phyloP scores from a whole-genome alignment of 2,113 vertebrate species.

The Amblyopsis rosae region DNA sequence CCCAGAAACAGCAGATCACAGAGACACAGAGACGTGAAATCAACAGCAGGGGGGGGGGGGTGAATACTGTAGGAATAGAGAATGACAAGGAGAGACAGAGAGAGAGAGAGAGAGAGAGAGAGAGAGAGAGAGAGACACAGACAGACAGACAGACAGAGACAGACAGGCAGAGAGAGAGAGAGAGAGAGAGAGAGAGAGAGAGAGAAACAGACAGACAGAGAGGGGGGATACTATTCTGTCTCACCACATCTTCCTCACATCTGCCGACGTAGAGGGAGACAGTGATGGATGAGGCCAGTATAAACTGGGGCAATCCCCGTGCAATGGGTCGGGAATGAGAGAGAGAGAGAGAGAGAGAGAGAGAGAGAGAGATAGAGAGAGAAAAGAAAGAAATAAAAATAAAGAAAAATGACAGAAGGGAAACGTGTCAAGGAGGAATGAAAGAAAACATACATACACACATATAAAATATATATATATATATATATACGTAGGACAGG shows the following conservation, averaged over 20 bases:
- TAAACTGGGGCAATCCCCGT: conserved; percentile 54
- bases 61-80: not conserved
- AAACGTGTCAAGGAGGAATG: too few relatives aligned
- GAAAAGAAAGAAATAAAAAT: conserved; percentile 30
- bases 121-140: not conserved
- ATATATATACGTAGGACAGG: too few relatives aligned
- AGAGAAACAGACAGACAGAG: not conserved
- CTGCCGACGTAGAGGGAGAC: not conserved
- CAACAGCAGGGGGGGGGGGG: not conserved
- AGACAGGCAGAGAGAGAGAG: too few relatives aligned
- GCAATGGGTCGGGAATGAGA: conserved; percentile 26
- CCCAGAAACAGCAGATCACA: not conserved
- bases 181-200: not conserved
- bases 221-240: too few relatives aligned
- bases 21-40: conserved; percentile 23
- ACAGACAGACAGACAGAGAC: too few relatives aligned
- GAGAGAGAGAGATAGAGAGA: not conserved
- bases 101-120: not conserved
- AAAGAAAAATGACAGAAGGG: too few relatives aligned
- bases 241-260: not conserved
- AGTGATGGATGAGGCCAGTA: conserved; percentile 46
- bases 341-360: not conserved
- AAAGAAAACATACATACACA: too few relatives aligned
- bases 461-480: too few relatives aligned
- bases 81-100: conserved; percentile 7